Evolutionary conservation across 1,140 invertebrate genomes (phyloP).

Genomic region (Diorhabda carinulata): DNA sequence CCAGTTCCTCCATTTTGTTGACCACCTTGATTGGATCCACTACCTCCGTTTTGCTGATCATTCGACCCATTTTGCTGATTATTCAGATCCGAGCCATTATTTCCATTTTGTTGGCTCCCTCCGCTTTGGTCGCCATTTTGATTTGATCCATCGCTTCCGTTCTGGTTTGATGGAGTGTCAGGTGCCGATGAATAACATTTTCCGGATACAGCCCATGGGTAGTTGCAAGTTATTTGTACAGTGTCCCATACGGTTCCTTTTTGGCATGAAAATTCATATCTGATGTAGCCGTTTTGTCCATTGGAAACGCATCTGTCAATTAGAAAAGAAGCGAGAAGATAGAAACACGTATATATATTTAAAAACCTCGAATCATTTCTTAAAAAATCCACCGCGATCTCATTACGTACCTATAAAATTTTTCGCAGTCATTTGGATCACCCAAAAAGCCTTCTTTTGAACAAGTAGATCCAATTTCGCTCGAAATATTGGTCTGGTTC

Average conservation of each 20-base stretch:
- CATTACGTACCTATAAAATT: conserved; percentile 65
- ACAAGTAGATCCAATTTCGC: conserved; percentile 25
- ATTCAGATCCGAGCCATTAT: neutral
- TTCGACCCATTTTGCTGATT: conserved; percentile 26
- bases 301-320: conserved; percentile 57
- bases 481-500: conserved; percentile 18
- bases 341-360: too few species aligned
- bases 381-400: conserved; percentile 43
- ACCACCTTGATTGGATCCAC: neutral
- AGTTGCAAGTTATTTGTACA: conserved; percentile 56
- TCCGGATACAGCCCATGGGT: conserved; percentile 48
- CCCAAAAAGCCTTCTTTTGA: conserved; percentile 43
- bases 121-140: neutral
- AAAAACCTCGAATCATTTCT: conserved; percentile 34
- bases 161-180: neutral
- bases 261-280: conserved; percentile 60
- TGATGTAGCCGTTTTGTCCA: conserved; percentile 51
- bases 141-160: neutral
- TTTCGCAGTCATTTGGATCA: conserved; percentile 57
- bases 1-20: conserved; percentile 24
- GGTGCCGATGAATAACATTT: conserved; percentile 19
- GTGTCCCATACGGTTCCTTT: conserved; percentile 63
- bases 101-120: neutral
- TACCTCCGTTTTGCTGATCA: conserved; percentile 4
- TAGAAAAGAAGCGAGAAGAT: too few species aligned